Evolutionary conservation across 1,140 invertebrate genomes (phyloP).

Genomic region (Phortica variegata): DNA sequence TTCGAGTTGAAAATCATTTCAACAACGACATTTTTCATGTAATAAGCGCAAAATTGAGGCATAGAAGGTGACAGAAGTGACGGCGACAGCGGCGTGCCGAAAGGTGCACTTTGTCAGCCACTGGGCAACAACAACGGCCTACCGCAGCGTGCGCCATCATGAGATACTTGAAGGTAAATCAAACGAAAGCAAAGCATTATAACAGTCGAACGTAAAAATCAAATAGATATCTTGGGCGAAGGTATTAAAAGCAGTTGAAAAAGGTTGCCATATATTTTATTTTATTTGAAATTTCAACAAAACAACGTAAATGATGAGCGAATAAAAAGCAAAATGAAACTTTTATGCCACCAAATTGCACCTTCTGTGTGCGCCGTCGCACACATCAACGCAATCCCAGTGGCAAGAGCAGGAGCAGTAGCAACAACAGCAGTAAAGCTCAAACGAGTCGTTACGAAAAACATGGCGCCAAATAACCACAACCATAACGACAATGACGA

Average conservation of each 20-base stretch:
- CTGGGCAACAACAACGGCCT: too few relatives aligned
- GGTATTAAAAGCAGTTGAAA: not conserved
- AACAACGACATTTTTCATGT: too few relatives aligned
- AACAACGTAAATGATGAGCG: conserved; percentile 2
- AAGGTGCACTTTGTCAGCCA: too few relatives aligned
- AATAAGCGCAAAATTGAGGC: too few relatives aligned
- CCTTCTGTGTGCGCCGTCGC: conserved; percentile 9
- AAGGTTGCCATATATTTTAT: conserved; percentile 15
- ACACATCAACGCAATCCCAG: conserved; percentile 37
- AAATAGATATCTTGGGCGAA: too few relatives aligned
- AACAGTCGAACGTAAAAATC: too few relatives aligned
- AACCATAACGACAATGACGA: conserved; percentile 40
- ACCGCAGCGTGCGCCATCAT: too few relatives aligned
- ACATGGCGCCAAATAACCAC: conserved; percentile 53
- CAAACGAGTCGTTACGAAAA: conserved; percentile 41
- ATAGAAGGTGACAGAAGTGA: too few relatives aligned
- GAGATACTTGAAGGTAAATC: too few relatives aligned
- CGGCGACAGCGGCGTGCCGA: too few relatives aligned
- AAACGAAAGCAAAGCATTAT: too few relatives aligned
- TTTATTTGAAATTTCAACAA: conserved; percentile 44
- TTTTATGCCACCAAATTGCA: conserved; percentile 36
- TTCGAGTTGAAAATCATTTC: too few relatives aligned
- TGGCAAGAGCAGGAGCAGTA: conserved; percentile 40
- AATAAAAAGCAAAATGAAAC: not conserved
- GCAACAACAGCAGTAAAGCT: conserved; percentile 34